Conservation (phyloP, 2,797 vertebrate species). For the Trichosurus vulpecula region DNA sequence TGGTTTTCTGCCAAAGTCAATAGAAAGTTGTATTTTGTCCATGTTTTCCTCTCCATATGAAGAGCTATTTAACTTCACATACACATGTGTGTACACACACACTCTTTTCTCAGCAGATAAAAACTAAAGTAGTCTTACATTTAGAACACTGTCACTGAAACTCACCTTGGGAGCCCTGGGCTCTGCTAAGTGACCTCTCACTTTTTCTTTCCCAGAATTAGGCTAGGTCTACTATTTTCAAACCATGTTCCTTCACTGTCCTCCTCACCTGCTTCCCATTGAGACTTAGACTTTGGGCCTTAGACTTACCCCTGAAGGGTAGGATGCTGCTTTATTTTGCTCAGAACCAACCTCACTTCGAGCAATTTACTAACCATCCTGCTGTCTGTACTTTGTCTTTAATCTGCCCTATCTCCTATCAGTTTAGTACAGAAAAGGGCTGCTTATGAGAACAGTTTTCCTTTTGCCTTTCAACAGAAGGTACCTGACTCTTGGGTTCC, state of each 20-base stretch:
- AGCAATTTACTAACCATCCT: not conserved
- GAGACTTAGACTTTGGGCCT: not conserved
- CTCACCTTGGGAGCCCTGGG: not conserved
- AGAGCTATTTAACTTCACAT: not conserved
- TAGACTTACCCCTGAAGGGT: not conserved
- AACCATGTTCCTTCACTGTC: not conserved
- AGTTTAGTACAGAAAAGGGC: not conserved
- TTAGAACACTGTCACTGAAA: not conserved
- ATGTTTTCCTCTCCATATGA: not conserved
- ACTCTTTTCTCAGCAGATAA: not conserved
- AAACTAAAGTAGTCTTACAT: conserved; percentile 2
- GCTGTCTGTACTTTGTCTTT: not conserved
- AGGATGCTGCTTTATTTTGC: not conserved
- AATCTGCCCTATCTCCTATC: not conserved
- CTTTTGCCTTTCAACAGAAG: not conserved
- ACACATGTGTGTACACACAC: too few species aligned
- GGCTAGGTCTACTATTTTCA: not conserved
- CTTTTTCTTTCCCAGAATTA: not conserved
- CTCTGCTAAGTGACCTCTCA: not conserved
- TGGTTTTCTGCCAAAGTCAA: not conserved
- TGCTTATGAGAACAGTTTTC: not conserved
- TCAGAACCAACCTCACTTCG: not conserved
- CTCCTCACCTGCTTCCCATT: not conserved
- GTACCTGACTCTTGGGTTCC: not conserved
- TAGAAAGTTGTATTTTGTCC: not conserved